phyloP scores from a whole-genome alignment of 1,140 invertebrate genomes.

The Druon quercuslanigerum region DNA sequence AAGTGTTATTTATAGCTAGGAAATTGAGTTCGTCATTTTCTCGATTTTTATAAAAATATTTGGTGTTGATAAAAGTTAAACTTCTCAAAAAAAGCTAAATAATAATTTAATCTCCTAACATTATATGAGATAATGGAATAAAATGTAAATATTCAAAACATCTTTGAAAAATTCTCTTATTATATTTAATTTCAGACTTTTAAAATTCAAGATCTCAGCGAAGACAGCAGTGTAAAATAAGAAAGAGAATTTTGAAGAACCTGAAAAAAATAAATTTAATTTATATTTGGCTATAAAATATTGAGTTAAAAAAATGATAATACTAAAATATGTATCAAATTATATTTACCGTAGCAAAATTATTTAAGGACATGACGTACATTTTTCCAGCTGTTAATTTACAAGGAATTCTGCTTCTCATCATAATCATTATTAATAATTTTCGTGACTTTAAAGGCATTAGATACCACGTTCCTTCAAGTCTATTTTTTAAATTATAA shows the following conservation, averaged over 20 bases:
- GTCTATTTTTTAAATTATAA: conserved; percentile 33
- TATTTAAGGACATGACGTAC: conserved; percentile 39
- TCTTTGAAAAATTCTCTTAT: too few species aligned
- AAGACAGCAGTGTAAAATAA: conserved; percentile 33
- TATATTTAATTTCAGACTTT: too few species aligned
- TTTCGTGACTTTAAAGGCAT: conserved; percentile 40
- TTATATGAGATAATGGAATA: too few species aligned
- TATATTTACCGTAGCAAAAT: conserved; percentile 44
- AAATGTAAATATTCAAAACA: too few species aligned
- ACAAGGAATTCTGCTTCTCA: conserved; percentile 40
- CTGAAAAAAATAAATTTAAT: conserved; percentile 20
- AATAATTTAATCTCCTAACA: too few species aligned
- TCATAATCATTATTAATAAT: conserved; percentile 41
- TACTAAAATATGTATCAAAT: background rate
- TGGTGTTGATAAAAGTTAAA: too few species aligned
- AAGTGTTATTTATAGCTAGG: too few species aligned
- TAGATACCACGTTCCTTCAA: conserved; percentile 40
- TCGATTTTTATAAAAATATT: too few species aligned
- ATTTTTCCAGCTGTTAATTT: conserved; percentile 45
- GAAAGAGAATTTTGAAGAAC: conserved; percentile 34
- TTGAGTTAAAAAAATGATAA: background rate
- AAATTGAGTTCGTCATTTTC: too few species aligned
- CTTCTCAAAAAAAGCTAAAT: too few species aligned
- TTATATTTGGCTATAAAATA: background rate
- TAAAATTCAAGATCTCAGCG: background rate